A percentile compares a stretch with the other conserved stretches of the same genome.
Conservation (phyloP, 2,113 vertebrate species). For the Stigmatopora nigra region DNA sequence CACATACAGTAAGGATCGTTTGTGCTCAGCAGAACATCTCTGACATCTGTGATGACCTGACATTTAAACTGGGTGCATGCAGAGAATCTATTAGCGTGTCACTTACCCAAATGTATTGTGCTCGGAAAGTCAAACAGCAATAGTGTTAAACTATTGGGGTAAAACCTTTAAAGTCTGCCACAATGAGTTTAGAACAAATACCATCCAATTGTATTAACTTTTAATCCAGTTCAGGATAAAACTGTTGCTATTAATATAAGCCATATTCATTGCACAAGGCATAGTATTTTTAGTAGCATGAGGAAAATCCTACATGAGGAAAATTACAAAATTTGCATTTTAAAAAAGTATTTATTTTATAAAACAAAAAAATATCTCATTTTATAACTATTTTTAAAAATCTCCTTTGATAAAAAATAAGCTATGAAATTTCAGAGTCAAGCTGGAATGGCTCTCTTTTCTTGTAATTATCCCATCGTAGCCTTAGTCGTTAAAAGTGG, state of each 20-base stretch:
- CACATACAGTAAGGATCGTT: slow-evolving; percentile 18
- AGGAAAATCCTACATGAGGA: neutral
- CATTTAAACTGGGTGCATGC: slow-evolving; percentile 43
- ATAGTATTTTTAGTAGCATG: too few species aligned
- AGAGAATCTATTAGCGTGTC: slow-evolving; percentile 22
- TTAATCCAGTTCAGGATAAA: neutral
- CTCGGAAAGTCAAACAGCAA: slow-evolving; percentile 36
- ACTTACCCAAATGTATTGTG: neutral
- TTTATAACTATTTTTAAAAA: neutral
- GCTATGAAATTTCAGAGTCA: neutral
- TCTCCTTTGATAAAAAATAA: neutral
- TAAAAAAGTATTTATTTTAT: too few species aligned
- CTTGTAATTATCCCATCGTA: slow-evolving; percentile 5
- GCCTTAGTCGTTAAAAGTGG: slow-evolving; percentile 20
- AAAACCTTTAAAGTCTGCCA: neutral
- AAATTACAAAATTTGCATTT: neutral
- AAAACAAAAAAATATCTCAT: neutral
- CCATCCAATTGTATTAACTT: neutral
- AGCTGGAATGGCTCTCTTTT: slow-evolving; percentile 12
- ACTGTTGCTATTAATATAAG: neutral
- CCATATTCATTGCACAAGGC: neutral
- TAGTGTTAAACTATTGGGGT: neutral
- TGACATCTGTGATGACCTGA: slow-evolving; percentile 28
- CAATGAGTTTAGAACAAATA: neutral
- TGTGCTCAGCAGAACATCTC: slow-evolving; percentile 22